phyloP scores from a whole-genome alignment of 2,888 invertebrate genomes.

The Brenthis daphne region DNA sequence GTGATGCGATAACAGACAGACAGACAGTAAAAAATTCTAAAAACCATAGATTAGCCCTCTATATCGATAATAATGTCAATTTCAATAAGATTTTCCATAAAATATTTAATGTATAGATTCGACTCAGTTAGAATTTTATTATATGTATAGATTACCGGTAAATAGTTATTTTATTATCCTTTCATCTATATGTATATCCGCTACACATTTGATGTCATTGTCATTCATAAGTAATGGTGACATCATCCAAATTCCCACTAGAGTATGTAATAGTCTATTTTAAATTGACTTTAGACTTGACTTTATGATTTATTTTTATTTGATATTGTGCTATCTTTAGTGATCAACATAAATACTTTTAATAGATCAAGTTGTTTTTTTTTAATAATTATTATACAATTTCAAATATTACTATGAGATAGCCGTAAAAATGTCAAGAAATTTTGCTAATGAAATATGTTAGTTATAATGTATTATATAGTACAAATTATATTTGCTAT shows the following conservation, averaged over 20 bases:
- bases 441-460: neutral
- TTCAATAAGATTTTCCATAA: too few relatives aligned
- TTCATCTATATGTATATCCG: slow-evolving; percentile 21
- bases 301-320: slow-evolving; percentile 12
- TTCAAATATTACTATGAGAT: slow-evolving; percentile 1
- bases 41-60: too few relatives aligned
- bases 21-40: too few relatives aligned
- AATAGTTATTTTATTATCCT: slow-evolving; percentile 7
- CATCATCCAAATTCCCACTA: slow-evolving; percentile 32
- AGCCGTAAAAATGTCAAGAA: slow-evolving; percentile 11
- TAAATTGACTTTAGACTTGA: slow-evolving; percentile 17
- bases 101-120: too few relatives aligned
- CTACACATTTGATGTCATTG: slow-evolving; percentile 19
- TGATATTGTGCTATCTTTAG: neutral
- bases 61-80: too few relatives aligned
- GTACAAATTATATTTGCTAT: too few relatives aligned
- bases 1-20: too few relatives aligned
- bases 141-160: too few relatives aligned
- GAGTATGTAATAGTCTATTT: slow-evolving; percentile 28
- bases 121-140: too few relatives aligned
- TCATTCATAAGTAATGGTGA: slow-evolving; percentile 26
- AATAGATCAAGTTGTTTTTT: neutral
- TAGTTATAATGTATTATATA: neutral
- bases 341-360: neutral
- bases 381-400: neutral